Conservation (phyloP, 2,113 vertebrate species). For the Neotoma lepida region DNA sequence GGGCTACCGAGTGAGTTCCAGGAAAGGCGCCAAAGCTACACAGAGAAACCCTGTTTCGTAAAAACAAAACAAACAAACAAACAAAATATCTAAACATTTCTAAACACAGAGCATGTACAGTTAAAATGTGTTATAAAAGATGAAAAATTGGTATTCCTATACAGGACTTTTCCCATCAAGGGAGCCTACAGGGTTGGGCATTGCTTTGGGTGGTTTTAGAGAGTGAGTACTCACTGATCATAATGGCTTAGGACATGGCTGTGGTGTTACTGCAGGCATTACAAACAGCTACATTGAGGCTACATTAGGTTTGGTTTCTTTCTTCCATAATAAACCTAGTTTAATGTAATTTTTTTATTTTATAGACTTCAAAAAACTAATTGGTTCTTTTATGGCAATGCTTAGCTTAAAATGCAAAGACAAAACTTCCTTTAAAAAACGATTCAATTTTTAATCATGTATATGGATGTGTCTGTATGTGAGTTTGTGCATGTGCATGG, state of each 20-base stretch:
- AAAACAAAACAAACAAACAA: too few relatives aligned
- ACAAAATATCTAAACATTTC: not conserved
- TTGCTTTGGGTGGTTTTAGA: not conserved
- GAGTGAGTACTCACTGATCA: not conserved
- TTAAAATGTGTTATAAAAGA: not conserved
- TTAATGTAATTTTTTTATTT: not conserved
- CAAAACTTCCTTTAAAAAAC: not conserved
- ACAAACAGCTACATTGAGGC: not conserved
- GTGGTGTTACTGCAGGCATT: not conserved
- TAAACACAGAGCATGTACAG: not conserved
- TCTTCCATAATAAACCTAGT: not conserved
- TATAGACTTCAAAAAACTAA: not conserved
- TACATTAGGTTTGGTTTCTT: not conserved
- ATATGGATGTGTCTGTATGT: not conserved
- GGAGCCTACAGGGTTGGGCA: not conserved
- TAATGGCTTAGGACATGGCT: not conserved
- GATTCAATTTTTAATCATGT: not conserved
- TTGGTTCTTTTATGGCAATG: not conserved
- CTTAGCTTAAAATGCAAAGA: not conserved
- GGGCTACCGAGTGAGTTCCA: too few relatives aligned
- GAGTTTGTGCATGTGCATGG: not conserved
- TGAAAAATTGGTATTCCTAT: not conserved
- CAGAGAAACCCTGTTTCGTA: too few relatives aligned
- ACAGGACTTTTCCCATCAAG: not conserved
- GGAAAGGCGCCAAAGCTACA: too few relatives aligned